Percentiles rank a stretch among this genome's conserved stretches.
Conservation (phyloP, 2,888 invertebrate species). For the Philaethria dido region DNA sequence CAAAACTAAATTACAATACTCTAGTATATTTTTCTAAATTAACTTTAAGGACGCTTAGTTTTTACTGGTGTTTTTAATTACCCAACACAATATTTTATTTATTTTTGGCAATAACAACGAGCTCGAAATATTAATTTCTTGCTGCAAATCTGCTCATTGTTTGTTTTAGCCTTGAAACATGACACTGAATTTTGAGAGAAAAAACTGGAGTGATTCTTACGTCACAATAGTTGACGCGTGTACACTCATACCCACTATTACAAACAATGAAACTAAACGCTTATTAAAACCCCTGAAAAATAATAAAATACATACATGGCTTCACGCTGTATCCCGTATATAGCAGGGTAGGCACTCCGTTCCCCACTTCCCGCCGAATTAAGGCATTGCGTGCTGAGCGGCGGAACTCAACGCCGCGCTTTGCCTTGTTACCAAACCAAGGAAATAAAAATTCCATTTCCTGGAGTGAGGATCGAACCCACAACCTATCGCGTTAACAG, state of each 20-base stretch:
- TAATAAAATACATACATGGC: not conserved
- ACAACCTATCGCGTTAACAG: no score
- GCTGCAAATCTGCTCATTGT: constrained; percentile 30
- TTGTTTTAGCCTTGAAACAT: constrained; percentile 31
- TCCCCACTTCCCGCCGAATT: no score
- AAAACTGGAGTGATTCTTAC: constrained; percentile 32
- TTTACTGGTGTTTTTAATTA: not conserved
- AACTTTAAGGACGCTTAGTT: not conserved
- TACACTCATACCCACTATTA: constrained; percentile 14
- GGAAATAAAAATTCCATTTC: no score
- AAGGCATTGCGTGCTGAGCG: no score
- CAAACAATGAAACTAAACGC: not conserved
- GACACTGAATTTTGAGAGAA: constrained; percentile 22
- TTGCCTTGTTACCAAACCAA: no score
- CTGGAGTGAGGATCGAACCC: no score
- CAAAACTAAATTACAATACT: not conserved
- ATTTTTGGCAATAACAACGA: constrained; percentile 21
- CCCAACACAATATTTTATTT: not conserved
- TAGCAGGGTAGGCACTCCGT: no score
- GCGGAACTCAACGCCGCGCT: no score
- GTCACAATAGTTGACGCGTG: constrained; percentile 30
- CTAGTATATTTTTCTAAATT: not conserved
- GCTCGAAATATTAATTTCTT: constrained; percentile 28
- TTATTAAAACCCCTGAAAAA: not conserved
- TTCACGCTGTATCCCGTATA: no score